phyloP scores from a whole-genome alignment of 2,888 invertebrate genomes.

The Himalopsyche japonica region DNA sequence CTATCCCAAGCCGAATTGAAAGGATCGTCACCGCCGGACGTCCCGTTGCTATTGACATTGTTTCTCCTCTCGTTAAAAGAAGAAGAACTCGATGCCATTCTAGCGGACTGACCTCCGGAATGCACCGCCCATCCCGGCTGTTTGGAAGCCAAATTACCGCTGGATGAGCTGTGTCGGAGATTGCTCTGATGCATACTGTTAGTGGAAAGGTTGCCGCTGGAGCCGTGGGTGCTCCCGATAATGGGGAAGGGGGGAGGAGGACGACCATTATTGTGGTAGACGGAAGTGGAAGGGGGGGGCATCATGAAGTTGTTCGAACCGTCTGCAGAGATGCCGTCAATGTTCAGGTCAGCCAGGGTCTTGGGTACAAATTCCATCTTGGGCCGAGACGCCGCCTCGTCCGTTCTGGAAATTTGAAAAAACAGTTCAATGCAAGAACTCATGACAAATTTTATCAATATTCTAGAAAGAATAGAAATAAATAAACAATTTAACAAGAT shows the following conservation, averaged over 20 bases:
- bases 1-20: slow-evolving; percentile 33
- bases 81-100: slow-evolving; percentile 33
- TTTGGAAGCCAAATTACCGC: slow-evolving; percentile 42
- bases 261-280: slow-evolving; percentile 43
- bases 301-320: slow-evolving; percentile 66
- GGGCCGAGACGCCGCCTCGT: slow-evolving; percentile 86
- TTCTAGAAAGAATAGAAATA: too few species aligned
- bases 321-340: slow-evolving; percentile 70
- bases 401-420: slow-evolving; percentile 65
- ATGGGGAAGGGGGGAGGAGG: slow-evolving; percentile 44
- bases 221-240: slow-evolving; percentile 50
- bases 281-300: slow-evolving; percentile 45
- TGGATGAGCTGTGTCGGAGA: slow-evolving; percentile 45
- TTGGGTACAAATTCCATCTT: slow-evolving; percentile 91
- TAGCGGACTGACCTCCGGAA: background rate
- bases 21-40: slow-evolving; percentile 23
- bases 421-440: background rate
- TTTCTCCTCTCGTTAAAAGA: slow-evolving; percentile 30
- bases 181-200: slow-evolving; percentile 50
- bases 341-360: slow-evolving; percentile 83
- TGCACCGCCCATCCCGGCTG: slow-evolving; percentile 37
- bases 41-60: slow-evolving; percentile 26
- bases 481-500: too few species aligned
- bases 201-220: slow-evolving; percentile 56
- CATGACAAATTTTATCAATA: too few species aligned